Evolutionary conservation across 1,140 invertebrate genomes (phyloP).

Genomic region (Drosophila albomicans): DNA sequence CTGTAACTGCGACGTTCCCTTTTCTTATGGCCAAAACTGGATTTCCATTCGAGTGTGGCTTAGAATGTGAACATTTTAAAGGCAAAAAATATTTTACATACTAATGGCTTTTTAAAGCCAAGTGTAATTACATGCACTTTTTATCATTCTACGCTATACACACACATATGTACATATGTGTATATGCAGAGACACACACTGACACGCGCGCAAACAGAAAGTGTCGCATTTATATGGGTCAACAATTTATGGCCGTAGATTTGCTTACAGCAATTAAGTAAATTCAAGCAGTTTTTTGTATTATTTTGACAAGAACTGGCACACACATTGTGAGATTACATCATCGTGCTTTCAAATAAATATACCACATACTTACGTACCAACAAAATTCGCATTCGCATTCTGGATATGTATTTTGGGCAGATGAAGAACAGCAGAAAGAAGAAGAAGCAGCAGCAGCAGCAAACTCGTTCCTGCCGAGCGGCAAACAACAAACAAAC

Average conservation of each 20-base stretch:
- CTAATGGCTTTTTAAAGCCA: conserved; percentile 70
- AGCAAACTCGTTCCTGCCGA: conserved; percentile 58
- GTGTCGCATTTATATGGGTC: conserved; percentile 75
- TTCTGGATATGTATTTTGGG: conserved; percentile 50
- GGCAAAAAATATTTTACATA: conserved; percentile 65
- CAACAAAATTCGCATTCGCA: conserved; percentile 31
- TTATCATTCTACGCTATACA: conserved; percentile 53
- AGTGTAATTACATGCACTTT: conserved; percentile 79
- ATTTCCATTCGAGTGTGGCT: conserved; percentile 67
- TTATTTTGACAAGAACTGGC: conserved; percentile 66
- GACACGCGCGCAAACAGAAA: conserved; percentile 43
- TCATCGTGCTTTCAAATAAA: conserved; percentile 59
- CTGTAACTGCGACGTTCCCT: conserved; percentile 73
- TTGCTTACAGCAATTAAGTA: conserved; percentile 71
- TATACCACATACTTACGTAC: conserved; percentile 5
- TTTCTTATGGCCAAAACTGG: conserved; percentile 81
- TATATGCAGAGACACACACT: conserved; percentile 14
- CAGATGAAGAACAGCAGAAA: conserved; percentile 12
- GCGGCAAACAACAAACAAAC: conserved; percentile 48
- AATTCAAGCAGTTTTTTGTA: conserved; percentile 55
- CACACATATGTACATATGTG: conserved; percentile 12
- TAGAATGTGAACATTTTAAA: conserved; percentile 70
- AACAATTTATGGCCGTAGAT: conserved; percentile 77
- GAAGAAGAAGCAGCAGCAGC: conserved; percentile 44
- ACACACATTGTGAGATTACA: conserved; percentile 67